phyloP scores from a whole-genome alignment of 2,797 vertebrate species.

The Typhlichthys subterraneus region DNA sequence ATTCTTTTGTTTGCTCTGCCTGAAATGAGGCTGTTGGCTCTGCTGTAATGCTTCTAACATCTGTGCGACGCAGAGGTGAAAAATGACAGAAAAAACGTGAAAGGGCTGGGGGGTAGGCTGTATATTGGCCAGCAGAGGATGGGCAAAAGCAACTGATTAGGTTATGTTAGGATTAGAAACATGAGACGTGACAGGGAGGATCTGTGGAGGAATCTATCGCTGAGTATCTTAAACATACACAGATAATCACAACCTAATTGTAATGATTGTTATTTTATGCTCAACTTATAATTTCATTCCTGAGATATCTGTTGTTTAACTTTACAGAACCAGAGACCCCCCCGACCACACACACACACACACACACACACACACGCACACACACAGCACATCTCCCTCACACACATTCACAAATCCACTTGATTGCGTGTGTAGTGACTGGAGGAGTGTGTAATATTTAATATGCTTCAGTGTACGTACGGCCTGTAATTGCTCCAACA shows the following conservation, averaged over 20 bases:
- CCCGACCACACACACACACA: background rate
- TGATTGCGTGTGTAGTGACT: background rate
- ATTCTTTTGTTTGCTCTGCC: constrained; percentile 69
- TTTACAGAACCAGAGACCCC: background rate
- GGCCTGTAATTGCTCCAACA: constrained; percentile 12
- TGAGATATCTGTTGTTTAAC: background rate
- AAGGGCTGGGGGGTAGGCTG: constrained; percentile 24
- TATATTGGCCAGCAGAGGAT: constrained; percentile 23
- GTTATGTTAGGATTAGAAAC: background rate
- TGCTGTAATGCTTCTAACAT: constrained; percentile 68
- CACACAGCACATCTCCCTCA: background rate
- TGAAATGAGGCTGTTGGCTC: constrained; percentile 54
- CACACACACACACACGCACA: background rate
- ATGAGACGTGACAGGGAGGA: background rate
- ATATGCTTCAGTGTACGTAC: background rate
- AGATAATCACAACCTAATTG: background rate
- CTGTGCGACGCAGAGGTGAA: constrained; percentile 34
- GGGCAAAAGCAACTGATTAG: background rate
- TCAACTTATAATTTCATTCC: background rate
- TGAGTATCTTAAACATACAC: background rate
- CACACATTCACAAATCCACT: background rate
- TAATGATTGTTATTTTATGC: background rate
- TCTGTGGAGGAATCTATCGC: background rate
- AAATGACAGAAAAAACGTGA: background rate
- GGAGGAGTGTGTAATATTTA: background rate